These are phyloP conservation scores for Xiphophorus birchmanni DNA, from an alignment of 2,797 vertebrate species.

Conservation along the genomic window DNA sequence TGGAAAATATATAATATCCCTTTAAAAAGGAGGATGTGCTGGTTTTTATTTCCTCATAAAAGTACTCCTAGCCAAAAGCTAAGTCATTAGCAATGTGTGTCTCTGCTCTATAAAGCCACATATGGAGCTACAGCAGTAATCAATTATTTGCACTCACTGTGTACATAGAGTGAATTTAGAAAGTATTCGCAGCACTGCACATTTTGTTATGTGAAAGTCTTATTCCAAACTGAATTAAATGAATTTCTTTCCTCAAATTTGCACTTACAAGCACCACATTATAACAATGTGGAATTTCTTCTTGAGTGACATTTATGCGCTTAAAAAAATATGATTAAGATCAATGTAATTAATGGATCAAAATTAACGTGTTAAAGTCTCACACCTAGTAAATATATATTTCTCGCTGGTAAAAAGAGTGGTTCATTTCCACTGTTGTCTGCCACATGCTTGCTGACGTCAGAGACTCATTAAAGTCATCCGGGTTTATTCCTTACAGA, in stretches of 20 bases:
- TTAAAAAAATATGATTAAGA: no score
- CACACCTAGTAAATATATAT: no score
- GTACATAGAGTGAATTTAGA: not conserved
- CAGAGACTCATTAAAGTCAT: not conserved
- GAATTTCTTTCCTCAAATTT: not conserved
- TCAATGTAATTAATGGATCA: no score
- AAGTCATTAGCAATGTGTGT: not conserved
- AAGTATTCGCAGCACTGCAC: no score
- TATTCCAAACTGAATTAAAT: not conserved
- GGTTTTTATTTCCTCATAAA: not conserved
- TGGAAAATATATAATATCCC: no score
- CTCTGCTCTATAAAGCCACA: not conserved
- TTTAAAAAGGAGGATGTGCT: not conserved
- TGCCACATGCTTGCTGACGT: no score
- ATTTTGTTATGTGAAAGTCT: no score
- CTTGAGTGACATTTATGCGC: no score
- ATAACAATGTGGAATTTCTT: not conserved
- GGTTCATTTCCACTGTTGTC: no score
- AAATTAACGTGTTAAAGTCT: no score
- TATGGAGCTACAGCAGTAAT: not conserved
- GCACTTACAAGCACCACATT: no score
- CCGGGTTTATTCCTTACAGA: not conserved
- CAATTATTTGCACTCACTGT: not conserved
- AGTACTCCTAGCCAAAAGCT: not conserved
- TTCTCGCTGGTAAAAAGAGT: no score